These are phyloP conservation scores for Drosophila cracens DNA, from an alignment of 2,888 invertebrate genomes.

Conservation along the genomic window DNA sequence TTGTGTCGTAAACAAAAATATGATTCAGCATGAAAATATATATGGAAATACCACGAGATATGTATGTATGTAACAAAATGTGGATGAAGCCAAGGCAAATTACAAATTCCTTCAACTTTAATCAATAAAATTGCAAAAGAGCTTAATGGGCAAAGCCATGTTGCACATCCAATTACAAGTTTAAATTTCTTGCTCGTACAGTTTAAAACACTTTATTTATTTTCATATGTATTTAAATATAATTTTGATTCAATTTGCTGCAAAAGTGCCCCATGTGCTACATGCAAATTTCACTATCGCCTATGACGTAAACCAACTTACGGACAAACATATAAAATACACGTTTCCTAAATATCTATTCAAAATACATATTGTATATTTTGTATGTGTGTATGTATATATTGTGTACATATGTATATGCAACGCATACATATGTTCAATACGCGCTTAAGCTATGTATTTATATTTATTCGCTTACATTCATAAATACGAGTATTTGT, in stretches of 20 bases:
- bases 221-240: constrained; percentile 47
- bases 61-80: neutral
- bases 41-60: neutral
- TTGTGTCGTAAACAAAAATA: neutral
- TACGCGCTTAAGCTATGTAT: constrained; percentile 44
- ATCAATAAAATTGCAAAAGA: constrained; percentile 3
- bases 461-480: constrained; percentile 43
- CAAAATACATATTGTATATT: constrained; percentile 45
- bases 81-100: neutral
- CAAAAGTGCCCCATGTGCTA: constrained; percentile 46
- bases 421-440: constrained; percentile 33
- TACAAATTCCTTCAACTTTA: neutral
- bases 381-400: constrained; percentile 23
- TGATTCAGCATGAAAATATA: neutral
- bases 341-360: constrained; percentile 52
- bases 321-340: constrained; percentile 28
- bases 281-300: constrained; percentile 48
- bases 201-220: constrained; percentile 48
- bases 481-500: constrained; percentile 54
- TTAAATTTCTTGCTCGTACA: constrained; percentile 13
- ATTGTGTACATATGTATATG: constrained; percentile 20
- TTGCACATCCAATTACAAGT: neutral
- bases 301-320: constrained; percentile 29
- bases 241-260: constrained; percentile 69
- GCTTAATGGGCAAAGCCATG: neutral